These are phyloP conservation scores for Ceratitis capitata DNA, from an alignment of 1,140 invertebrate species.

Conservation along the genomic window DNA sequence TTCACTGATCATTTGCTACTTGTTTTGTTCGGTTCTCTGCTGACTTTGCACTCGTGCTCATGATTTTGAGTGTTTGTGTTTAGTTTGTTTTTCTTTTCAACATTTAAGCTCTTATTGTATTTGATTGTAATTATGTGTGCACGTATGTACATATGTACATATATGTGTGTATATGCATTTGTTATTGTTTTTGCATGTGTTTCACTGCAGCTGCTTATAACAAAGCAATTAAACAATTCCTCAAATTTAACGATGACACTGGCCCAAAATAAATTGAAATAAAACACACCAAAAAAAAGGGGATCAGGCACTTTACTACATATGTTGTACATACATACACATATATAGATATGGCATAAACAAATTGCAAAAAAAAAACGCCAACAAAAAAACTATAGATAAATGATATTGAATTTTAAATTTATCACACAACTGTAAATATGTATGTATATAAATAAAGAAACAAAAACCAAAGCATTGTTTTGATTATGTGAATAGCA, in stretches of 20 bases:
- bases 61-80: neutral
- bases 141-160: too few relatives aligned
- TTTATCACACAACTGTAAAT: too few relatives aligned
- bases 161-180: too few relatives aligned
- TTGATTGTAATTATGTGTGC: too few relatives aligned
- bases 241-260: slow-evolving; percentile 29
- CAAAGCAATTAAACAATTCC: slow-evolving; percentile 22
- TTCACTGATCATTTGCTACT: neutral
- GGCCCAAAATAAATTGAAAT: neutral
- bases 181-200: neutral
- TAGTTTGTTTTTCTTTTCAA: neutral
- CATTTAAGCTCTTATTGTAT: neutral
- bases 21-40: neutral
- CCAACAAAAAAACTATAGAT: too few relatives aligned
- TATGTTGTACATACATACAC: neutral
- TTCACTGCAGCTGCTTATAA: slow-evolving; percentile 17
- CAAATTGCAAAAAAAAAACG: too few relatives aligned
- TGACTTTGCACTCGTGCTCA: neutral
- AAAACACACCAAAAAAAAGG: neutral
- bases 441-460: neutral
- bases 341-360: neutral
- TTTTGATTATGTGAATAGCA: too few relatives aligned
- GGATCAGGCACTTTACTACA: neutral
- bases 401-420: too few relatives aligned
- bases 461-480: neutral